Base-by-base conservation (phyloP, 2,888 invertebrate genomes). In the Elgonia sp. region DNA sequence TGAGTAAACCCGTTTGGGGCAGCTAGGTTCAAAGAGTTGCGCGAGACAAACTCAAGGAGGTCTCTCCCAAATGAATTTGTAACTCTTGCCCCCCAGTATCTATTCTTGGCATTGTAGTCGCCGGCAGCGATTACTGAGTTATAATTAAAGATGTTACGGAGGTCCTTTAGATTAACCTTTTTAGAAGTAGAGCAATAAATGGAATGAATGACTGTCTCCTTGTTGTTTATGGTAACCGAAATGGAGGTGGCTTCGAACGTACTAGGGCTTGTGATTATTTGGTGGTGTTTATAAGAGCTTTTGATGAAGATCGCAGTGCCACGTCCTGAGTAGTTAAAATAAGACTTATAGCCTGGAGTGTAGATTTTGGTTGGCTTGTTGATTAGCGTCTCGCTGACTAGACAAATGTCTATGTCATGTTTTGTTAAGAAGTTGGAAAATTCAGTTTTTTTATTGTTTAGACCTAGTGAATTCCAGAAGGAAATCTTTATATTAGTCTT, bases 291-390 rank as follows among this genome's bases (percentile, higher is more conserved):
- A 16, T 42, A 18, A 8, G 40, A 18, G 6, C 4, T n/a, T 18
- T 67, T 67, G 9, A 67, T 67, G 5, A 67, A 3, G 10, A 67
- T 67, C 5, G 67, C 42, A 2, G 67, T 67, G 20, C 67, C 67
- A 20, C 60, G 18, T 4, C 60, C 60, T 5, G 18, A 14, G 18
- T 60, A 4, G 14, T 18, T 60, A 6, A 4, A 6, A 14, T 60
- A 21, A 5, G 16, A 8, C 3, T 21, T 21, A 21, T 21, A 60
- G 5, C 21, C 21, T 8, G 60, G 60, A 3, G 16, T 9, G 21
- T 20, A 42, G 3, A 42, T 18, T n/a, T 67, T 42, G 16, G 2
- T n/a, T 18, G 16, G 4, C n/a, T n/a, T n/a, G n/a, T n/a, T n/a
- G n/a, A n/a, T n/a, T n/a, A n/a, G n/a, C n/a, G n/a, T n/a, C n/a